A percentile compares a stretch with the other conserved stretches of the same genome.
These are phyloP conservation scores for Paratrypauchen microcephalus DNA, from an alignment of 2,797 vertebrate species.

Conservation along the genomic window DNA sequence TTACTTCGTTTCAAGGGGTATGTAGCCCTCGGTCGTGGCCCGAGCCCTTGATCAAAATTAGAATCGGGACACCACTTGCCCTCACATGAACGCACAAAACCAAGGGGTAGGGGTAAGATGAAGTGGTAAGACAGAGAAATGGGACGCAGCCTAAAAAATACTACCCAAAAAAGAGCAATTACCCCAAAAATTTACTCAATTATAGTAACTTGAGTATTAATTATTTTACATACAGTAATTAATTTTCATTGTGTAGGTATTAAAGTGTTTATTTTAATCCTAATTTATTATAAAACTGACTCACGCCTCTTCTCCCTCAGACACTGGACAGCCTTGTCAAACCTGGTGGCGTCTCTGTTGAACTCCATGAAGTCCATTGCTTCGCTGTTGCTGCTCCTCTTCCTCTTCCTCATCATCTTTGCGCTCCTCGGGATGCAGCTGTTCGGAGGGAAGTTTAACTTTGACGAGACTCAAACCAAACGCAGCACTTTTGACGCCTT, in stretches of 20 bases:
- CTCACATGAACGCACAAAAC: no score
- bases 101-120: no score
- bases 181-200: no score
- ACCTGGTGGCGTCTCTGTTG: conserved; percentile 94
- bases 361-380: conserved; percentile 99
- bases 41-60: no score
- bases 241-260: background rate
- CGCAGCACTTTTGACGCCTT: conserved; percentile 97
- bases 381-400: conserved; percentile 93
- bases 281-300: background rate
- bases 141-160: no score
- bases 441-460: conserved; percentile 98
- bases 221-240: no score
- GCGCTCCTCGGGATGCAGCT: conserved; percentile 98
- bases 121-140: no score
- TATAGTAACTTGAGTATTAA: no score
- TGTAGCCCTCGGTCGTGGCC: no score
- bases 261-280: background rate
- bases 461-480: conserved; percentile 97
- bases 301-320: conserved; percentile 61
- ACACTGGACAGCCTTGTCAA: conserved; percentile 96
- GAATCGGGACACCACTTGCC: no score
- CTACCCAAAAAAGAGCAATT: no score
- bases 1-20: no score
- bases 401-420: conserved; percentile 99